Conservation (phyloP, 2,797 vertebrate genomes). For the Catostomus latipinnis region DNA sequence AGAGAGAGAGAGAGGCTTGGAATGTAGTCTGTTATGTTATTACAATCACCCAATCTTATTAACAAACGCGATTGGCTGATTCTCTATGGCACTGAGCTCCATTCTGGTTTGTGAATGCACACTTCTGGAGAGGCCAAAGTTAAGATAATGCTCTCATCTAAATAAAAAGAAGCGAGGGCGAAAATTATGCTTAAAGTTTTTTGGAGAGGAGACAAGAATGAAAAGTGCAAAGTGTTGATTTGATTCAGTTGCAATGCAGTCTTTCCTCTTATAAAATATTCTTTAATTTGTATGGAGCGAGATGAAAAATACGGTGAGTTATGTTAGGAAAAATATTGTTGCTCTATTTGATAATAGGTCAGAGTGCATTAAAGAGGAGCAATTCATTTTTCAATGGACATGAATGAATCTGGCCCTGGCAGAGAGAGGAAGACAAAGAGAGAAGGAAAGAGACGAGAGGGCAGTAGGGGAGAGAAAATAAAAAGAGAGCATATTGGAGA, state of each 20-base stretch:
- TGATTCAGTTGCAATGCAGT: slow-evolving; percentile 7
- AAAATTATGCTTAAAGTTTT: neutral
- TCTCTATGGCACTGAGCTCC: slow-evolving; percentile 21
- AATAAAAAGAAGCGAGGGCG: too few relatives aligned
- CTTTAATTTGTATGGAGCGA: neutral
- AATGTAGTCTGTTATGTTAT: slow-evolving; percentile 8
- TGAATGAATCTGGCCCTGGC: slow-evolving; percentile 28
- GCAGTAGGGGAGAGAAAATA: neutral
- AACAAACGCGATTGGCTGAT: slow-evolving; percentile 16
- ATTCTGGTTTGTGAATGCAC: slow-evolving; percentile 5
- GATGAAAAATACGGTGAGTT: neutral
- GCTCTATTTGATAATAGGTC: slow-evolving; percentile 45
- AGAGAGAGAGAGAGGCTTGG: neutral
- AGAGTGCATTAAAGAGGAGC: slow-evolving; percentile 43
- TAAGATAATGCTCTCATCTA: slow-evolving; percentile 44
- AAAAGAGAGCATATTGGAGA: too few relatives aligned
- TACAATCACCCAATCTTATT: slow-evolving; percentile 40
- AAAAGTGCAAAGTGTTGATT: slow-evolving; percentile 10
- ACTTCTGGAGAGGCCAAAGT: slow-evolving; percentile 23
- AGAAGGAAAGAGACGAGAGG: neutral
- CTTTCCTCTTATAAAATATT: slow-evolving; percentile 6
- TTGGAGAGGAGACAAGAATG: slow-evolving; percentile 6
- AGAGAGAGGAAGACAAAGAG: slow-evolving; percentile 23
- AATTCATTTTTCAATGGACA: slow-evolving; percentile 21
- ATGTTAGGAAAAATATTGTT: slow-evolving; percentile 10